A percentile compares a stretch with the other conserved stretches of the same genome.
Evolutionary conservation across 2,797 vertebrate species (phyloP).

Genomic region (Gymnodraco acuticeps): DNA sequence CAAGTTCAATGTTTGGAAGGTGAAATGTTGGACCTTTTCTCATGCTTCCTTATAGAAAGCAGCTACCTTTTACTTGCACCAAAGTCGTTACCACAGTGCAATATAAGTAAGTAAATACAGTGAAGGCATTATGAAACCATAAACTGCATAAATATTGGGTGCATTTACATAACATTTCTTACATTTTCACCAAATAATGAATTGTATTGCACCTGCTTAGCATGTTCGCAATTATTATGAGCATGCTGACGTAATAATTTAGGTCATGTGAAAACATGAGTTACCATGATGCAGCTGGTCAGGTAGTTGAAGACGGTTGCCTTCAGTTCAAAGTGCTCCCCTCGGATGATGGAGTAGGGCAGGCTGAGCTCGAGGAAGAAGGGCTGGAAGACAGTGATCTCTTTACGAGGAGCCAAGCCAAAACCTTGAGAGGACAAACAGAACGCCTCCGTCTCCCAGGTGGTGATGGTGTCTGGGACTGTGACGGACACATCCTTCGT

Average conservation of each 20-base stretch:
- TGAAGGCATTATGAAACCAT: neutral
- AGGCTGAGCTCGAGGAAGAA: slow-evolving; percentile 86
- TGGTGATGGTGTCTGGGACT: slow-evolving; percentile 84
- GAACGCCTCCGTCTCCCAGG: slow-evolving; percentile 83
- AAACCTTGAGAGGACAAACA: slow-evolving; percentile 81
- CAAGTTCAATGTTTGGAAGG: no score
- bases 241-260: neutral
- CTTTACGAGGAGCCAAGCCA: slow-evolving; percentile 79
- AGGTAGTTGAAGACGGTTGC: slow-evolving; percentile 83
- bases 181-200: neutral
- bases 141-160: neutral
- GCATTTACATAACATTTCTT: neutral
- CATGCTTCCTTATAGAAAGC: no score
- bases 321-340: slow-evolving; percentile 85
- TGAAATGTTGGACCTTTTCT: no score
- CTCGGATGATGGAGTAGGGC: slow-evolving; percentile 86
- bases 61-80: no score
- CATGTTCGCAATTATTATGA: neutral
- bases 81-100: no score
- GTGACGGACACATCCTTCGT: slow-evolving; percentile 56
- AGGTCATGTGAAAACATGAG: neutral
- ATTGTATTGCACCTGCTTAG: neutral
- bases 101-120: neutral
- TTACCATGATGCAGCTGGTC: slow-evolving; percentile 84
- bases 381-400: slow-evolving; percentile 85